Base-by-base conservation (phyloP, 2,888 invertebrate genomes). In the Sarcophaga subvicina region DNA sequence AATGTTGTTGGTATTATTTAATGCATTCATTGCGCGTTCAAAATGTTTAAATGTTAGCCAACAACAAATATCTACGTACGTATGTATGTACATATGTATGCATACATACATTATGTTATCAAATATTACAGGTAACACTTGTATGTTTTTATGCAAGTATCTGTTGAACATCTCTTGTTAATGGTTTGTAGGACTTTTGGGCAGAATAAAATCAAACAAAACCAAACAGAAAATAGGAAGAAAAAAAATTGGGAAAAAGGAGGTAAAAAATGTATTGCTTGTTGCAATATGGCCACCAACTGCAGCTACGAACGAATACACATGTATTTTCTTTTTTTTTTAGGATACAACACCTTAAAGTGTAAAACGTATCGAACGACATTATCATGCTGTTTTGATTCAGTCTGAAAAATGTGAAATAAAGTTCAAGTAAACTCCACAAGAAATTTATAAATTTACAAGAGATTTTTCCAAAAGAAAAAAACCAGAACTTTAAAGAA, bases 21-120 rank as follows among this genome's bases (percentile, higher is more conserved):
- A 85, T 81, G 87, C 87, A 84, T 45, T 54, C 87, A 81, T 45
- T 54, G 14, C 79, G 87, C 84, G 81, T 71, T 87, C 71, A 76
- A 79, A 83, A 73, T 69, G 83, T 77, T 78, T 54, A 83, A 82
- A 80, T 79, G 71, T 71, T 79, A 76, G 73, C 82, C 71, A 82
- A 64, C 47, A 79, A 64, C 59, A 66, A 59, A 72, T 62, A 37
- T 47, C n/a, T 45, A 47, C 59, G 70, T 54, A 25, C 5, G 14
- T 47, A 54, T 22, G 25, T 12, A 49, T 5, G 25, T 27, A 59
- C 69, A 54, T 20, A 47, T 20, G 27, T 69, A 25, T 47, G 11
- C 64, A 66, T 66, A 14, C 22, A 10, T 66, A 71, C 22, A 54
- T 59, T 63, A 47, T 77, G 20, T 20, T n/a, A 14, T 22, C 49